Base-by-base conservation (phyloP, 1,140 invertebrate genomes). In the Tetragnatha versicolor region DNA sequence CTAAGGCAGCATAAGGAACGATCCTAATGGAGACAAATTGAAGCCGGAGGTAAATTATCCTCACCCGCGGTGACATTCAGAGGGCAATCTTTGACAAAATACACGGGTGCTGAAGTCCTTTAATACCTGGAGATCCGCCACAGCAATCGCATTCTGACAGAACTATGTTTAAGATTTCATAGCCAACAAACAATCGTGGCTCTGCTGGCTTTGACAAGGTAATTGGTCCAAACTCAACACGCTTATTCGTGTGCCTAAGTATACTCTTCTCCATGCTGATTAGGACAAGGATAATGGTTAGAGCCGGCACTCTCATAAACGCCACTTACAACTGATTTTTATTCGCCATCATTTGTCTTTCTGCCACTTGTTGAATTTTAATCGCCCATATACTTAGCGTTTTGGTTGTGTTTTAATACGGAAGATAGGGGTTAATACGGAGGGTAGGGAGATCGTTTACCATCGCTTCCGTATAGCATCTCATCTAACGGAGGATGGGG, bases 121-220 rank as follows among this genome's bases (percentile, higher is more conserved):
- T 31, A 33, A 68, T 51, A 68, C 25, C 47, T 22, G 49, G 25
- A 33, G 37, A 49, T 51, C 49, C 66, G 49, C 66, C 66, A 53
- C 37, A 17, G 31, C 49, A 42, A 53, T 69, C 66, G n/a, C 20
- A 14, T 3, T 53, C 35, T 69, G 66, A 69, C 66, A 69, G 45
- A 69, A 27, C 66, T 69, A 25, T 69, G 66, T 69, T 69, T 69
- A 69, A 69, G 66, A 69, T 69, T 53, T 69, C 66, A 69, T 35
- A 53, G 66, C 47, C 53, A 69, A 69, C 47, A 69, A 69, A 69
- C 66, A 69, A 69, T 69, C 53, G 66, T 22, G 33, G 53, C n/a
- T 7, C 7, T 17, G 31, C 47, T 47, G 35, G 66, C 33, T 69
- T 69, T 69, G 66, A 69, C 66, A 69, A 53, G 66, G 66, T 69